phyloP scores from a whole-genome alignment of 2,113 vertebrate genomes.

The Anas platyrhynchos region DNA sequence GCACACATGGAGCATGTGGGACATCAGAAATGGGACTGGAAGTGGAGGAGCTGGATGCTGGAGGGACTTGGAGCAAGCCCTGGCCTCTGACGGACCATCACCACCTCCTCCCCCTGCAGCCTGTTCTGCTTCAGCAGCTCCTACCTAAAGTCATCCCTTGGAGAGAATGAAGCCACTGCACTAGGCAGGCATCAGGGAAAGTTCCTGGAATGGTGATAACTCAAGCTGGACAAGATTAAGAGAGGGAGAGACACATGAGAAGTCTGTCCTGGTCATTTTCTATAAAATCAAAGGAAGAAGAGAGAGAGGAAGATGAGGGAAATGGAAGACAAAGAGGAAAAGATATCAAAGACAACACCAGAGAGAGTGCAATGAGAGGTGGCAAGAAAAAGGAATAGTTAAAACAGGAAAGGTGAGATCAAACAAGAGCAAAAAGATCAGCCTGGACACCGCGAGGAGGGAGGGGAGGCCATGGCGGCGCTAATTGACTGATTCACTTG shows the following conservation, averaged over 20 bases:
- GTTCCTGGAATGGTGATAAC: neutral
- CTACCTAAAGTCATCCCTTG: too few relatives aligned
- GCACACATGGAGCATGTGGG: neutral
- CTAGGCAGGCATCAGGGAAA: neutral
- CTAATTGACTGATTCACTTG: neutral
- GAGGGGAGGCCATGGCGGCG: neutral
- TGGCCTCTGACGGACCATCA: neutral
- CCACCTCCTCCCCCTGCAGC: neutral
- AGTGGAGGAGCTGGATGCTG: neutral
- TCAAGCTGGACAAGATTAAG: neutral
- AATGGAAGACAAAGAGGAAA: constrained; percentile 1
- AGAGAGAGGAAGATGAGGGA: neutral
- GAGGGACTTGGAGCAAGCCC: neutral
- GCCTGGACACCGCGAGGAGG: neutral
- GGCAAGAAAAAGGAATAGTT: neutral
- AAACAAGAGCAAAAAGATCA: constrained; percentile 41
- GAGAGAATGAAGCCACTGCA: too few relatives aligned
- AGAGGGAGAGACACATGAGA: neutral
- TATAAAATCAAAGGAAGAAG: constrained; percentile 1
- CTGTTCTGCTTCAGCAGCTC: neutral
- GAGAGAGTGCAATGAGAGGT: neutral
- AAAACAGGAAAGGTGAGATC: constrained; percentile 23
- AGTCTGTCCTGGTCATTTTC: neutral
- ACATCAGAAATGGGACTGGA: neutral
- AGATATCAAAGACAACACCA: constrained; percentile 5